Evolutionary conservation across 2,888 invertebrate genomes (phyloP), one percentile per base, ranked within the genome.

Genomic region (Automeris io): DNA sequence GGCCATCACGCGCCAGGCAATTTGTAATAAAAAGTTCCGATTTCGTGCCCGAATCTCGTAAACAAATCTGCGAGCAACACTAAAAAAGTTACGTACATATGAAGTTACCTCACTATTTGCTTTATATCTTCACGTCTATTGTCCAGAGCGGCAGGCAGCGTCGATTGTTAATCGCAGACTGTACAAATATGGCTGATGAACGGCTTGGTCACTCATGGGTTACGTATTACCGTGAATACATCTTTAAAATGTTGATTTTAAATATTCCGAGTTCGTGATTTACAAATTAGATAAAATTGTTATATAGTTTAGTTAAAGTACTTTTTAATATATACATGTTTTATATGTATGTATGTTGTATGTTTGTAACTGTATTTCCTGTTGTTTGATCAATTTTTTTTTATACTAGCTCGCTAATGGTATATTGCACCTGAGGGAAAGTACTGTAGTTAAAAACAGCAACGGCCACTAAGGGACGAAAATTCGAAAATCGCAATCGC

Each of bases 211-310:
- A n/a, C 4, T 29, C 29, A 29, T 29, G 16, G 7, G 29, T 16
- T 16, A 16, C 16, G n/a, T n/a, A 29, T 29, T 16, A 29, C 8
- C n/a, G 29, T 29, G n/a, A 29, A 29, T 29, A 2, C 12, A 5
- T 4, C 12, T 24, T 24, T 24, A 24, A 24, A 24, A 9, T 29
- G 29, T 29, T 29, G 29, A 29, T 29, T 29, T 29, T 29, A 16
- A 29, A 29, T 29, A 29, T 29, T 29, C 16, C 5, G 16, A 16
- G 1, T 29, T n/a, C 29, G 29, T 29, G 29, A 29, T 16, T 16
- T 29, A 29, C 29, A 29, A 29, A 29, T 29, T 29, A 29, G 29
- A n/a, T 4, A n/a, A n/a, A n/a, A n/a, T n/a, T n/a, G 12, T 26
- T 26, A 7, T 12, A 25, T 25, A 25, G 5, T 25, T 12, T 12